Base-by-base conservation (phyloP, 2,888 invertebrate species). In the Polyploca ridens region DNA sequence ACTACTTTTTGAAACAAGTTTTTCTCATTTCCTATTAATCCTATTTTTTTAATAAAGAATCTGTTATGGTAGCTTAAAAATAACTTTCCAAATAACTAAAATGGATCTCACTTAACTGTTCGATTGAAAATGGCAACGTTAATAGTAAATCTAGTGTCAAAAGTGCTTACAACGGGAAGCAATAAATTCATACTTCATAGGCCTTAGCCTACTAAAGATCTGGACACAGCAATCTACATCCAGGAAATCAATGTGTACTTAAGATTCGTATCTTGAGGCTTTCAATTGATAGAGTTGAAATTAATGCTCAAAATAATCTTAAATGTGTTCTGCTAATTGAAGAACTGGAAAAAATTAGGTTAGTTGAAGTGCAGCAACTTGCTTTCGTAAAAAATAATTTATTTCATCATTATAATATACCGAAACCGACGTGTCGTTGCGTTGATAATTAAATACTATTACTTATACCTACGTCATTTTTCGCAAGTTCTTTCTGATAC, bases 311-410 rank as follows among this genome's bases (percentile, higher is more conserved):
- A 54, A 49, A n/a, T 49, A 1, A 27, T 27, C 27, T 27, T 27
- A 27, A 27, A 27, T 27, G 46, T n/a, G 16, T n/a, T 13, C 44
- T 16, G n/a, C 19, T 64, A 61, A 73, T 69, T 73, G 54, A 57
- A 33, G 62, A 61, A 62, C 58, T 41, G 13, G 41, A 41, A 41
- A 13, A 0, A 13, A 3, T 41, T 6, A 41, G 41, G 41, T 7
- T 1, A 38, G 38, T 7, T 38, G 7, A 35, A 41, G 41, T 41
- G 13, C 13, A 41, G 13, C 7, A 35, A 35, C 35, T 35, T 35
- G 35, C 5, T 27, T 27, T 27, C 27, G 27, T 27, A 27, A 27
- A 27, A 27, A 27, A 27, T 1, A 27, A 27, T 1, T 27, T 27
- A 27, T 27, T 27, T 27, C 27, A 27, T 27, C 27, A 27, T 27